phyloP scores from a whole-genome alignment of 2,113 vertebrate species.

The Collichthys lucidus region DNA sequence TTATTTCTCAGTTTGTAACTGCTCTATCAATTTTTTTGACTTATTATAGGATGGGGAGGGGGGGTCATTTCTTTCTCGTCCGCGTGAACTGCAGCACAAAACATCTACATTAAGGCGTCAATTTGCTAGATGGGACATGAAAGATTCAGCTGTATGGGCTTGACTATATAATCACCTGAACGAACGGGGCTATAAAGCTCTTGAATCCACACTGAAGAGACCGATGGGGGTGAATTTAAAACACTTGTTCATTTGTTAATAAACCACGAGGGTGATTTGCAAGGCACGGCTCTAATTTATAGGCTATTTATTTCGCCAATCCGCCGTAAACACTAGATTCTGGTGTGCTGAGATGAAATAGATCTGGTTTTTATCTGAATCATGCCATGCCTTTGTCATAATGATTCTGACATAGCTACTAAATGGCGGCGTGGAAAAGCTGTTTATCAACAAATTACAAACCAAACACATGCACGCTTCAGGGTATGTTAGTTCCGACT shows the following conservation, averaged over 20 bases:
- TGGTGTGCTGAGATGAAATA: conserved; percentile 68
- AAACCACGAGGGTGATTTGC: conserved; percentile 64
- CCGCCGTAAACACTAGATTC: conserved; percentile 47
- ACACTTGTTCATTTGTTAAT: conserved; percentile 72
- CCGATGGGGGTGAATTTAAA: conserved; percentile 69
- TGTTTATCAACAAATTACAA: conserved; percentile 83
- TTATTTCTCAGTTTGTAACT: conserved; percentile 20
- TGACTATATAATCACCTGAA: conserved; percentile 77
- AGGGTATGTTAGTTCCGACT: conserved; percentile 67
- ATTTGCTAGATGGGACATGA: conserved; percentile 71
- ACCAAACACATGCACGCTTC: conserved; percentile 67
- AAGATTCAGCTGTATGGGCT: conserved; percentile 67
- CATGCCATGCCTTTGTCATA: conserved; percentile 66
- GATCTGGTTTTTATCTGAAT: conserved; percentile 67
- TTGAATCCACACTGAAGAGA: conserved; percentile 46
- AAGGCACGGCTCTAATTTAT: conserved; percentile 57
- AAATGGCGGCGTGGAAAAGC: conserved; percentile 71
- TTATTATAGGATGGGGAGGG: conserved; percentile 37
- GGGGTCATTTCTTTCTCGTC: conserved; percentile 57
- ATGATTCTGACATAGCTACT: conserved; percentile 59
- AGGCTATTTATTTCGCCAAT: conserved; percentile 60
- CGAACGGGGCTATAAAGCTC: conserved; percentile 52
- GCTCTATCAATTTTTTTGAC: conserved; percentile 51
- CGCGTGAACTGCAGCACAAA: conserved; percentile 54
- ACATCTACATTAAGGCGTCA: conserved; percentile 76